Evolutionary conservation across 2,888 invertebrate genomes (phyloP), one percentile per base, ranked within the genome.

Genomic region (Cataglyphis livida): DNA sequence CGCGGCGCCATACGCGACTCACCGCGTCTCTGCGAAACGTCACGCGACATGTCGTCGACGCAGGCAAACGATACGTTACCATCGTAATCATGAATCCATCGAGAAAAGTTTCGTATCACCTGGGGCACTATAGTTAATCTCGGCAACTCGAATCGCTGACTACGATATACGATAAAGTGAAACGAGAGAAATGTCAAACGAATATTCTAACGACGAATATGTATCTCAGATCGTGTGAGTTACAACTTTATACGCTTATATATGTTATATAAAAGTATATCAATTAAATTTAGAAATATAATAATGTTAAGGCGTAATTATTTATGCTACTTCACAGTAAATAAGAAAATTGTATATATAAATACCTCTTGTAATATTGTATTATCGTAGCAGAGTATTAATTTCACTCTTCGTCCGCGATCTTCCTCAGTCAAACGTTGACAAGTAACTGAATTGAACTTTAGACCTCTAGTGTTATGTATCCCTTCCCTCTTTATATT

Each of bases 61-160:
- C 70, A 78, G 70, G 78, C 71, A 35, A 79, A 64, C 78, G 78
- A 79, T 59, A 79, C 35, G 70, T 79, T 35, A 59, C 78, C 78
- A 78, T 68, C 59, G 44, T 79, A 70, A 79, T 79, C 78, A 59
- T 18, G 38, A 79, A 54, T 61, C 59, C 15, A 70, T 25, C 25
- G 78, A 70, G 78, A 79, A 70, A 79, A 79, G 78, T 79, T 79
- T 35, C 21, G 12, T 32, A 25, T 35, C 71, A 79, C 59, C 59
- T 70, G 78, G 25, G 78, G n/a, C 7, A 28, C 7, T 35, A 51
- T 51, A 48, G 59, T 61, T 79, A 79, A 70, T 70, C 57, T 59
- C 78, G 48, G 71, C 70, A 79, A 61, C 38, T 70, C 59, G 44
- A 59, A 44, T 78, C 41, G 35, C 32, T 12, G 32, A 25, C 41